Conservation (phyloP, 2,888 invertebrate species). For the Euphydryas editha region DNA sequence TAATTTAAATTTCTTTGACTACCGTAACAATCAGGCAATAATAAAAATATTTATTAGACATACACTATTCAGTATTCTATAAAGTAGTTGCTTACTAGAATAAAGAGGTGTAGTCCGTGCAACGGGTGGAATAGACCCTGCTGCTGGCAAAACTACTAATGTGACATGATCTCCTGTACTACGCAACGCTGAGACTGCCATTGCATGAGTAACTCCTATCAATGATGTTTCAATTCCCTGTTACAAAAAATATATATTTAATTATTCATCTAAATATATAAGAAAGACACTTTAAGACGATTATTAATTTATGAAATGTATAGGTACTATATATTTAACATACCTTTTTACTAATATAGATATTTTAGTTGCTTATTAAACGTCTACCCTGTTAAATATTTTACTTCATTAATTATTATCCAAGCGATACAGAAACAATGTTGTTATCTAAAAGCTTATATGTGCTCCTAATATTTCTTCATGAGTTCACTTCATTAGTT, state of each 20-base stretch:
- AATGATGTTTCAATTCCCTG: slow-evolving; percentile 78
- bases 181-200: slow-evolving; percentile 74
- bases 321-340: too few species aligned
- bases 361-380: too few species aligned
- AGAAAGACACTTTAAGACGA: too few species aligned
- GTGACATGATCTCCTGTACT: slow-evolving; percentile 79
- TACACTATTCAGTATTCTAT: background rate
- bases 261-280: background rate
- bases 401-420: slow-evolving; percentile 15
- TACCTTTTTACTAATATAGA: too few species aligned
- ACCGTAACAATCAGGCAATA: background rate
- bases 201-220: slow-evolving; percentile 77
- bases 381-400: too few species aligned
- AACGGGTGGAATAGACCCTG: slow-evolving; percentile 72
- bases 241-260: background rate
- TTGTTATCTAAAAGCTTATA: slow-evolving; percentile 13
- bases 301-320: too few species aligned
- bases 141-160: slow-evolving; percentile 73
- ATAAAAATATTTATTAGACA: background rate
- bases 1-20: background rate
- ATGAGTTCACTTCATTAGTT: slow-evolving; percentile 27
- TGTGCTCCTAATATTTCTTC: slow-evolving; percentile 28
- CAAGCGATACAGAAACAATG: slow-evolving; percentile 3
- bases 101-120: slow-evolving; percentile 72
- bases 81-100: slow-evolving; percentile 60